A percentile compares a stretch with the other conserved stretches of the same genome.
Evolutionary conservation across 2,113 vertebrate genomes (phyloP).

Genomic region (Sorex araneus): DNA sequence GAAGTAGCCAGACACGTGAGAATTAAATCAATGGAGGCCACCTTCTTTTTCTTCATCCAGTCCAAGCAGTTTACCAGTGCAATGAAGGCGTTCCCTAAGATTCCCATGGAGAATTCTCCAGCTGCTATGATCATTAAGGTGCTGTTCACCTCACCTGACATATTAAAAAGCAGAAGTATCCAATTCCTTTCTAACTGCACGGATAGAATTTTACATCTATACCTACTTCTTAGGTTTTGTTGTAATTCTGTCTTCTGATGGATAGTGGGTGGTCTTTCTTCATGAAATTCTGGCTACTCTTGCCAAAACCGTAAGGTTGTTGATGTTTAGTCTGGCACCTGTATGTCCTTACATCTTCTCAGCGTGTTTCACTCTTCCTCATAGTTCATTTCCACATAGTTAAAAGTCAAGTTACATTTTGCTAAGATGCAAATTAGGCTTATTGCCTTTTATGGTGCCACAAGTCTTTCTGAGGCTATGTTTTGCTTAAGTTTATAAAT

Average conservation of each 20-base stretch:
- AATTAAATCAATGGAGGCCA: slow-evolving; percentile 78
- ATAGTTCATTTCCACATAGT: slow-evolving; percentile 9
- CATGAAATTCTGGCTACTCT: slow-evolving; percentile 31
- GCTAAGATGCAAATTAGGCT: slow-evolving; percentile 72
- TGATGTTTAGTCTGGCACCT: neutral
- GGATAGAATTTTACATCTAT: neutral
- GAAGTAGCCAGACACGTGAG: slow-evolving; percentile 81
- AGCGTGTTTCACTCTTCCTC: slow-evolving; percentile 19
- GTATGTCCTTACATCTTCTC: neutral
- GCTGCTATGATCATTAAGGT: slow-evolving; percentile 55
- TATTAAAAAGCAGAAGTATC: slow-evolving; percentile 47
- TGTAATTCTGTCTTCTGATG: slow-evolving; percentile 41
- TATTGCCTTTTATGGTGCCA: neutral
- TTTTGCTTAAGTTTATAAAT: neutral
- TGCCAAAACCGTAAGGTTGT: neutral
- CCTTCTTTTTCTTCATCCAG: slow-evolving; percentile 79
- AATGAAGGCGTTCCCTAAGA: slow-evolving; percentile 82
- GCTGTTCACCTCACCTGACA: neutral
- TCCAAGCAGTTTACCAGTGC: slow-evolving; percentile 70
- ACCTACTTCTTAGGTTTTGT: slow-evolving; percentile 29
- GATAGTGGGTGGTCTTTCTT: neutral
- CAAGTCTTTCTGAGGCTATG: neutral
- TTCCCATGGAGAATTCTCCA: slow-evolving; percentile 73
- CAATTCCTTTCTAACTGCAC: neutral
- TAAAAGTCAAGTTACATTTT: slow-evolving; percentile 60